Evolutionary conservation across 2,888 invertebrate genomes (phyloP).

Genomic region (Acrocyrtus sp.): DNA sequence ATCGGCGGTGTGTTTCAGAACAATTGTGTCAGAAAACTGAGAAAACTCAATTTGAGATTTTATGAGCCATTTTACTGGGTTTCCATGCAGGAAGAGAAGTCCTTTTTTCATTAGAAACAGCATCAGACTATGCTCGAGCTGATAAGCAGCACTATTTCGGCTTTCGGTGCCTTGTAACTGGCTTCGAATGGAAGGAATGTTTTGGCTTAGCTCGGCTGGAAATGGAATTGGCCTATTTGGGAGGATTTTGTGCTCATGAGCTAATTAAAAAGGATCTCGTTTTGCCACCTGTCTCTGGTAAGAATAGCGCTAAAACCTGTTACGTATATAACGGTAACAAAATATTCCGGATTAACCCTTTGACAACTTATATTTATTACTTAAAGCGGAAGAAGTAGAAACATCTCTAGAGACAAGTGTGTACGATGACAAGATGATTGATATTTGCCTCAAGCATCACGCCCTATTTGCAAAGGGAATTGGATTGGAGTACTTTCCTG

Average conservation of each 20-base stretch:
- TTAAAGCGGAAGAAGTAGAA: constrained; percentile 71
- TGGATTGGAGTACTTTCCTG: constrained; percentile 85
- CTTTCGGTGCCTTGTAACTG: constrained; percentile 87
- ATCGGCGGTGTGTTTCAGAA: not conserved
- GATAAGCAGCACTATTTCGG: constrained; percentile 83
- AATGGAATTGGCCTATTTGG: constrained; percentile 88
- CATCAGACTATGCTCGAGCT: constrained; percentile 92
- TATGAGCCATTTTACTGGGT: too few relatives aligned
- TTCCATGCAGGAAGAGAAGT: constrained; percentile 91
- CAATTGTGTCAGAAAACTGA: too few relatives aligned
- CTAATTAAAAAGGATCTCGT: constrained; percentile 85
- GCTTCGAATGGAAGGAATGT: constrained; percentile 70
- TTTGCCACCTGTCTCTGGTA: constrained; percentile 73
- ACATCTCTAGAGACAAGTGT: constrained; percentile 71
- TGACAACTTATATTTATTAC: not conserved
- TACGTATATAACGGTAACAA: too few relatives aligned
- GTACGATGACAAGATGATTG: constrained; percentile 76
- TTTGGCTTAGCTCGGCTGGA: constrained; percentile 80
- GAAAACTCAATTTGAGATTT: not conserved
- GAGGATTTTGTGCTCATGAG: constrained; percentile 90
- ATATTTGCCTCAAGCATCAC: constrained; percentile 75
- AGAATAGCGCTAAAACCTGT: constrained; percentile 16
- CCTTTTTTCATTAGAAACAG: constrained; percentile 94
- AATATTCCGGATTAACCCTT: not conserved
- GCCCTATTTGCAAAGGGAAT: constrained; percentile 87